Percentiles rank a stretch among this genome's conserved stretches.
These are phyloP conservation scores for Synergus umbraculus DNA, from an alignment of 2,888 invertebrate species.

Conservation along the genomic window DNA sequence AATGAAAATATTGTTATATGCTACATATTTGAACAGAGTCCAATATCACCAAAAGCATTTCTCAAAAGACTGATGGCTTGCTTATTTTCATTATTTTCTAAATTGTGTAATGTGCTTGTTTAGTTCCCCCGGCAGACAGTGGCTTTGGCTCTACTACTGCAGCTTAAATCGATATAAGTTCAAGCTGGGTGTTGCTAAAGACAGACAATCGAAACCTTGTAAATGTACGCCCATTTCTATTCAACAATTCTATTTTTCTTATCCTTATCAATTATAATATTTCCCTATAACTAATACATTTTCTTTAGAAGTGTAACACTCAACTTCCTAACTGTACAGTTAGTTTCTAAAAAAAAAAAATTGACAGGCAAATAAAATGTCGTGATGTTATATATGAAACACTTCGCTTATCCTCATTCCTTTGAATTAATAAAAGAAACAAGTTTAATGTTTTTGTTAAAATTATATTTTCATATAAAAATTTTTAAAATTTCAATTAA, in stretches of 20 bases:
- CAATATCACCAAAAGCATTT: neutral
- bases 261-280: neutral
- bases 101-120: neutral
- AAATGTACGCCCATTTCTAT: neutral
- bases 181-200: neutral
- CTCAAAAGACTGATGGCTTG: neutral
- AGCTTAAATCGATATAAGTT: slow-evolving; percentile 28
- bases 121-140: neutral
- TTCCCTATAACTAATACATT: neutral
- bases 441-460: too few species aligned
- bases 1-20: neutral
- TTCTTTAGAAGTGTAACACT: neutral
- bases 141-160: neutral
- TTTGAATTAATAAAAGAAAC: too few species aligned
- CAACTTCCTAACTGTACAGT: neutral
- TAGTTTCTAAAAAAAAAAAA: neutral
- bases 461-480: too few species aligned
- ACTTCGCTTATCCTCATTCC: too few species aligned
- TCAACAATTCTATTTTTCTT: neutral
- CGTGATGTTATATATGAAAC: neutral
- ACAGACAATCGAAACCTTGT: neutral
- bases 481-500: too few species aligned
- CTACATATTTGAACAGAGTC: neutral
- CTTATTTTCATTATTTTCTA: neutral
- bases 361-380: neutral